These are phyloP conservation scores for Peromyscus polionotus DNA, from an alignment of 2,113 vertebrate genomes.

Conservation along the genomic window DNA sequence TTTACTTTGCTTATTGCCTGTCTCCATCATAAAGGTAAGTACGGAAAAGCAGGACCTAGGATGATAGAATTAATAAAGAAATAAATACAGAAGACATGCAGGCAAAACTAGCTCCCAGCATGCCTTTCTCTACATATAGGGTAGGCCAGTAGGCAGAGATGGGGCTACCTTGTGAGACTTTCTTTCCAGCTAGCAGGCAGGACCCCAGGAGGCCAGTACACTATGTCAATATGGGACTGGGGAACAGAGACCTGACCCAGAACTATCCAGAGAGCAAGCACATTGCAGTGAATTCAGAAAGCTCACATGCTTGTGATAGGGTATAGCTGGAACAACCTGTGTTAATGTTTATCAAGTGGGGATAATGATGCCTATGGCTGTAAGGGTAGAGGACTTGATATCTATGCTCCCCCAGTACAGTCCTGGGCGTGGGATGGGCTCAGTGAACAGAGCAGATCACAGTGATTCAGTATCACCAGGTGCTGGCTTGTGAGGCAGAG, in stretches of 20 bases:
- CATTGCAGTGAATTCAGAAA: neutral
- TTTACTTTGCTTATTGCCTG: neutral
- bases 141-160: neutral
- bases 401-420: too few relatives aligned
- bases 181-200: neutral
- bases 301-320: neutral
- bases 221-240: neutral
- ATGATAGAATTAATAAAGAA: neutral
- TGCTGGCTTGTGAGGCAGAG: neutral
- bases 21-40: neutral
- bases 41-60: neutral
- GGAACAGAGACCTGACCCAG: neutral
- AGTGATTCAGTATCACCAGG: rapidly evolving
- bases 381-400: neutral
- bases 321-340: neutral
- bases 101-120: neutral
- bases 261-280: neutral
- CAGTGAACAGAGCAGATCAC: rapidly evolving
- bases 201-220: neutral
- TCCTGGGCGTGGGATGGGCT: neutral
- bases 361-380: rapidly evolving
- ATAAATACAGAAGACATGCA: neutral
- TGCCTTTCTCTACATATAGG: neutral
- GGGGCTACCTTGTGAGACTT: neutral
- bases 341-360: neutral